Evolutionary conservation across 2,888 invertebrate species (phyloP).

Genomic region (Xylota segnis): DNA sequence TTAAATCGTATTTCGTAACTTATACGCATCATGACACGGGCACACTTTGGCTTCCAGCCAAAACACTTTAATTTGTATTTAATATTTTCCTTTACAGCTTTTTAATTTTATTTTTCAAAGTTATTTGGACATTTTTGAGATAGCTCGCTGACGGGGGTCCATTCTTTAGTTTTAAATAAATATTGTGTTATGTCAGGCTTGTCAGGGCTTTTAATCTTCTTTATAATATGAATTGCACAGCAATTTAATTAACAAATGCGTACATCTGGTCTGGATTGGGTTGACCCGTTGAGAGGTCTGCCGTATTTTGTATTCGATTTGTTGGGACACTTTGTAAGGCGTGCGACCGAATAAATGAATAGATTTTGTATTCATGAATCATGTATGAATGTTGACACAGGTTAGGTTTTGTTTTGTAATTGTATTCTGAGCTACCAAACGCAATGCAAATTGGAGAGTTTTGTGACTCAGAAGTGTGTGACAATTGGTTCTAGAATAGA

Average conservation of each 20-base stretch:
- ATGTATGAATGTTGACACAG: conserved; percentile 40
- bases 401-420: conserved; percentile 39
- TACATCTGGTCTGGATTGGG: conserved; percentile 10
- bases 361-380: conserved; percentile 49
- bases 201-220: conserved; percentile 11
- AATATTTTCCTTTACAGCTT: background rate
- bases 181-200: conserved; percentile 5
- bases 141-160: background rate
- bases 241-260: conserved; percentile 21
- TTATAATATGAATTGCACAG: background rate
- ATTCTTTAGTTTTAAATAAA: conserved; percentile 39
- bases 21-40: conserved; percentile 27
- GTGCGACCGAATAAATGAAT: conserved; percentile 67
- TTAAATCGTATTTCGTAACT: conserved; percentile 46
- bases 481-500: too few species aligned
- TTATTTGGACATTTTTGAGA: conserved; percentile 13
- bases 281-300: conserved; percentile 32
- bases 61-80: conserved; percentile 13
- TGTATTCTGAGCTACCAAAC: background rate
- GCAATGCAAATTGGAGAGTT: conserved; percentile 8
- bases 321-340: conserved; percentile 16
- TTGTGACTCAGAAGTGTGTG: background rate
- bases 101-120: conserved; percentile 8
- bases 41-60: conserved; percentile 51
- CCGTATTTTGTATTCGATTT: conserved; percentile 60